phyloP scores from a whole-genome alignment of 2,797 vertebrate species.

The Mormyrops boulengeri region DNA sequence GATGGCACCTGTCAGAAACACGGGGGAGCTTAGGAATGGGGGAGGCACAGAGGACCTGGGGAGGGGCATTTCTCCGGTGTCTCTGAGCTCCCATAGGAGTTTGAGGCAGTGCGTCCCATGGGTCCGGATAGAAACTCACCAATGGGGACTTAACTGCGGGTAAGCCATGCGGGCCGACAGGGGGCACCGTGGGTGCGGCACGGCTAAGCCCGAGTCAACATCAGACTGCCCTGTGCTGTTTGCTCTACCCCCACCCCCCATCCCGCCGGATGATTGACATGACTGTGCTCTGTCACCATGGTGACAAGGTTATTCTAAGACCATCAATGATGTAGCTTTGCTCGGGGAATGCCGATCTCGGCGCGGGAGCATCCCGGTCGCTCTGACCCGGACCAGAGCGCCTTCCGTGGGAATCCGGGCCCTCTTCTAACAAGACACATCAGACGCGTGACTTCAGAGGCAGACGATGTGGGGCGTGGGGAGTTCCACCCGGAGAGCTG shows the following conservation, averaged over 20 bases:
- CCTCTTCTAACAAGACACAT: neutral
- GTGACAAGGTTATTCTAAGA: neutral
- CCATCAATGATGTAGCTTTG: neutral
- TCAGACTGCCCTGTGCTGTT: neutral
- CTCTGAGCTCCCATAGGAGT: neutral
- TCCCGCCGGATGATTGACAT: neutral
- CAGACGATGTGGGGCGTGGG: neutral
- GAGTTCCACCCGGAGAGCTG: neutral
- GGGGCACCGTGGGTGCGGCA: constrained; percentile 70
- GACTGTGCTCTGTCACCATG: constrained; percentile 15
- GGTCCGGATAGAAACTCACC: neutral
- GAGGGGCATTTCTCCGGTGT: neutral
- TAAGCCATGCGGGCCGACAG: constrained; percentile 70
- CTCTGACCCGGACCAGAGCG: neutral
- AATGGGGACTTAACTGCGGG: neutral
- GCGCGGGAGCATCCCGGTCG: neutral
- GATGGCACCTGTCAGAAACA: constrained; percentile 75
- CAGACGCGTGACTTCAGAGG: neutral
- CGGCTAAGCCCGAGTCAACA: constrained; percentile 63
- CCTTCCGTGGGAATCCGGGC: neutral
- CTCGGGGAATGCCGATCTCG: neutral
- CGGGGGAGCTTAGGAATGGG: neutral
- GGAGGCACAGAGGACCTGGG: neutral
- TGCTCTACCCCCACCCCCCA: neutral
- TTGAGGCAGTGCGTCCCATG: neutral